Conservation (phyloP, 1,140 invertebrate species). For the Neuroterus valhalla region DNA sequence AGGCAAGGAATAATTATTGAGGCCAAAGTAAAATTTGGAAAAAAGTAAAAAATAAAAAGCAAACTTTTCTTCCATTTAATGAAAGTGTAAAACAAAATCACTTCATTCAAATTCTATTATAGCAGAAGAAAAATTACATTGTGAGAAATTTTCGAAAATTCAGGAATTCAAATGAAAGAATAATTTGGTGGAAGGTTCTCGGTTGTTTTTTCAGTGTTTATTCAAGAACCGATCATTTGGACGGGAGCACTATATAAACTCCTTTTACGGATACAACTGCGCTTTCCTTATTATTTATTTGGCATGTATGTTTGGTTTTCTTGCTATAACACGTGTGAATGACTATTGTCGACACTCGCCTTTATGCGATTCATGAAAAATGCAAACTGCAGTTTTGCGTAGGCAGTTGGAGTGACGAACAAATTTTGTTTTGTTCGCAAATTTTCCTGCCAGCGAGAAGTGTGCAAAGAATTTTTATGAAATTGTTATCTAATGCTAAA, state of each 20-base stretch:
- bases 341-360: background rate
- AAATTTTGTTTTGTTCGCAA: too few species aligned
- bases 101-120: too few species aligned
- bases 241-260: background rate
- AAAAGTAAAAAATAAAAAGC: too few species aligned
- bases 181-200: background rate
- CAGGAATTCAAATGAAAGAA: background rate
- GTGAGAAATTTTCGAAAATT: slow-evolving; percentile 1
- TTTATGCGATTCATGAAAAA: background rate
- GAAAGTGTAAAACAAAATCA: too few species aligned
- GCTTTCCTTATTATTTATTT: background rate
- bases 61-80: background rate
- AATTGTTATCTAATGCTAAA: too few species aligned
- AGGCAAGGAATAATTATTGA: too few species aligned
- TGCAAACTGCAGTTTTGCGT: too few species aligned
- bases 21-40: too few species aligned
- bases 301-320: background rate
- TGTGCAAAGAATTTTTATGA: too few species aligned
- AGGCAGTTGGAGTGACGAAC: too few species aligned
- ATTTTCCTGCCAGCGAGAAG: too few species aligned
- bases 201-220: background rate
- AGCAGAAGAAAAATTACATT: background rate
- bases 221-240: background rate
- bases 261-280: background rate
- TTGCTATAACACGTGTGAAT: background rate